A percentile compares a stretch with the other conserved stretches of the same genome.
Evolutionary conservation across 1,140 invertebrate species (phyloP).

Genomic region (Plectrocnemia conspersa): DNA sequence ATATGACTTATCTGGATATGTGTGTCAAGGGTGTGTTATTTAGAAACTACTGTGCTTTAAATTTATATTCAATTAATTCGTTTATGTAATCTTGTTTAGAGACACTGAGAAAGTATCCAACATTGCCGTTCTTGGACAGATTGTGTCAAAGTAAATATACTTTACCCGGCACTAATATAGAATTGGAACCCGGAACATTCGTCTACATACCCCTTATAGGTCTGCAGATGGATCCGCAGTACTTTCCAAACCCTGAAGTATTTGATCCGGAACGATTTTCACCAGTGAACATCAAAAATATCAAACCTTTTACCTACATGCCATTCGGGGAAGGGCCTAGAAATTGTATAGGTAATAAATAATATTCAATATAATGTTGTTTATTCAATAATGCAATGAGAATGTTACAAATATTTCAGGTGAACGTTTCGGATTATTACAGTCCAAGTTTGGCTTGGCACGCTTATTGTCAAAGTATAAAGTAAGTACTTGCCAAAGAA

Average conservation of each 20-base stretch:
- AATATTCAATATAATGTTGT: neutral
- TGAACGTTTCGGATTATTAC: neutral
- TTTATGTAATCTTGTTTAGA: constrained; percentile 40
- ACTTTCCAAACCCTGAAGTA: constrained; percentile 42
- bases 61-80: constrained; percentile 10
- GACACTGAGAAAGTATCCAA: constrained; percentile 50
- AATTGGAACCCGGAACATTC: neutral
- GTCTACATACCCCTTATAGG: constrained; percentile 35
- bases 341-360: constrained; percentile 52
- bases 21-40: constrained; percentile 40
- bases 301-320: constrained; percentile 45
- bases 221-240: constrained; percentile 42
- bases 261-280: constrained; percentile 48
- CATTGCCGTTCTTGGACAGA: constrained; percentile 46
- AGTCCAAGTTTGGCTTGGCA: neutral
- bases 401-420: neutral
- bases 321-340: constrained; percentile 56
- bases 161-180: neutral
- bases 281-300: constrained; percentile 37
- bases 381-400: neutral
- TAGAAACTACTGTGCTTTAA: neutral
- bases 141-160: constrained; percentile 33
- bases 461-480: no score
- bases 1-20: constrained; percentile 47
- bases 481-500: no score